Percentiles rank a stretch among this genome's conserved stretches.
Evolutionary conservation across 2,888 invertebrate species (phyloP).

Genomic region (Leptarthrus brevirostris): DNA sequence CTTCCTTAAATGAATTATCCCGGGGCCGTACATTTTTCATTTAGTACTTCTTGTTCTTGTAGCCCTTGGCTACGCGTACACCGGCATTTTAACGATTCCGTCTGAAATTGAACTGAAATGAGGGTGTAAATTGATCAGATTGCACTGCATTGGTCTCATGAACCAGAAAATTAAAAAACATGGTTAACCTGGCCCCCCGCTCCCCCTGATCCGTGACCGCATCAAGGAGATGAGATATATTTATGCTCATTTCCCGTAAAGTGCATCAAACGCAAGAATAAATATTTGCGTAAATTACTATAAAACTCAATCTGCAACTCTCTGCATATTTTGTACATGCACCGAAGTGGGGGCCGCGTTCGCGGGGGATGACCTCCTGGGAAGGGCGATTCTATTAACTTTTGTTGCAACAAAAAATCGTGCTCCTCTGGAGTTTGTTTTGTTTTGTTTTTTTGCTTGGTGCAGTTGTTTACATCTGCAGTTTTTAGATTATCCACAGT

Average conservation of each 20-base stretch:
- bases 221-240: not conserved
- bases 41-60: constrained; percentile 11
- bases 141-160: constrained; percentile 14
- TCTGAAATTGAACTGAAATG: constrained; percentile 26
- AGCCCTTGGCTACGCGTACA: not conserved
- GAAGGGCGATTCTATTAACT: constrained; percentile 24
- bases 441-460: not conserved
- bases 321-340: not conserved
- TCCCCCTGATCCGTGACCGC: not conserved
- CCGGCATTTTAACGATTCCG: constrained; percentile 25
- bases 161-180: constrained; percentile 37
- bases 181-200: not conserved
- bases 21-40: constrained; percentile 25
- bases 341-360: not conserved
- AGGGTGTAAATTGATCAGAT: constrained; percentile 41
- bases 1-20: constrained; percentile 12
- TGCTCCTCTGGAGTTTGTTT: not conserved
- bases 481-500: constrained; percentile 49
- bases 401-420: constrained; percentile 10
- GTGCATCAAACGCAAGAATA: constrained; percentile 11
- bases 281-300: constrained; percentile 31
- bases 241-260: constrained; percentile 14
- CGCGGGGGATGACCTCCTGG: not conserved
- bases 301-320: constrained; percentile 7
- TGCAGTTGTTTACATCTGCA: constrained; percentile 35